phyloP scores from a whole-genome alignment of 2,113 vertebrate species.

The Orcinus orca region DNA sequence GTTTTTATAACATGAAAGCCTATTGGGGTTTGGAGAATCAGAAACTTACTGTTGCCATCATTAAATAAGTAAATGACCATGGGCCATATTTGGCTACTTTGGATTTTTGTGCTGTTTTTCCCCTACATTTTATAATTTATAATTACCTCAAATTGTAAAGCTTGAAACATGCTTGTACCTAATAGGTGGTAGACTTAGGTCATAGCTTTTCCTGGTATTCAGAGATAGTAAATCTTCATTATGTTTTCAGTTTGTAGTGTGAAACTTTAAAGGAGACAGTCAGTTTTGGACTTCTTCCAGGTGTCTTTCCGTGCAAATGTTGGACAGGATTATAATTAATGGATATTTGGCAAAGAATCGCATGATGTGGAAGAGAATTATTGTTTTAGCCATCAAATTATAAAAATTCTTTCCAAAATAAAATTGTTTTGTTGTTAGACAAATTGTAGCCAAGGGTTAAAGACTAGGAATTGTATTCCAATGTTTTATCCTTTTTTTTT shows the following conservation, averaged over 20 bases:
- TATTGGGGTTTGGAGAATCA: not conserved
- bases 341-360: slow-evolving; percentile 12
- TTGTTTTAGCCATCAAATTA: slow-evolving; percentile 53
- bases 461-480: slow-evolving; percentile 50
- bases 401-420: slow-evolving; percentile 47
- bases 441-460: slow-evolving; percentile 52
- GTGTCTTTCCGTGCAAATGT: not conserved
- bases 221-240: slow-evolving; percentile 33
- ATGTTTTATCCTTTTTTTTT: not conserved
- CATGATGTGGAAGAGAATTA: not conserved
- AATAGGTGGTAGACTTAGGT: not conserved
- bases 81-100: not conserved
- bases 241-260: slow-evolving; percentile 27
- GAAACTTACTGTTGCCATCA: not conserved
- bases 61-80: slow-evolving; percentile 8
- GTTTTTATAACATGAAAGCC: slow-evolving; percentile 29
- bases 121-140: slow-evolving; percentile 25
- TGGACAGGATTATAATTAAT: slow-evolving; percentile 28
- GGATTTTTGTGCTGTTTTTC: not conserved
- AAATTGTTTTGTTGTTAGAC: slow-evolving; percentile 57
- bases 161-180: not conserved
- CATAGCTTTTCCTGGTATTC: not conserved
- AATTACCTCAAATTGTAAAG: not conserved
- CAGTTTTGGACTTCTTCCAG: not conserved
- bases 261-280: not conserved